These are phyloP conservation scores for Acrobasis repandana DNA, from an alignment of 2,888 invertebrate species.

Conservation along the genomic window DNA sequence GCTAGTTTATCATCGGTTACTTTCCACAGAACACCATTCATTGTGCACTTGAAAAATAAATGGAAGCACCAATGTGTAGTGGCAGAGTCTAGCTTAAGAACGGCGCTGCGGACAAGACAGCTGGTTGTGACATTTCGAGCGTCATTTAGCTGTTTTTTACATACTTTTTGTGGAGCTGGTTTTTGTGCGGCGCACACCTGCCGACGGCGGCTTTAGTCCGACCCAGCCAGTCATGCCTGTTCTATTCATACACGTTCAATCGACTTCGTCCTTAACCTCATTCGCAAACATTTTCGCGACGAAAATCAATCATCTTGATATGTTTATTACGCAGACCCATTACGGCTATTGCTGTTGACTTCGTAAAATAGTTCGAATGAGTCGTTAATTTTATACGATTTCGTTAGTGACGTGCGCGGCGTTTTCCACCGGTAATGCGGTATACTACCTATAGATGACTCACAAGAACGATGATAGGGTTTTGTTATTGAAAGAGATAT, in stretches of 20 bases:
- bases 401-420: background rate
- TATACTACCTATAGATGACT: conserved; percentile 32
- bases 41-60: background rate
- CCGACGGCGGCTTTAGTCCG: conserved; percentile 44
- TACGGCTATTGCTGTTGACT: conserved; percentile 18
- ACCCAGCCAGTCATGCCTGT: conserved; percentile 46
- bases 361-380: conserved; percentile 18
- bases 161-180: conserved; percentile 28
- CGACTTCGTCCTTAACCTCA: conserved; percentile 45
- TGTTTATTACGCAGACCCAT: conserved; percentile 25
- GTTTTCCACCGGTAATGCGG: conserved; percentile 19
- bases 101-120: conserved; percentile 42
- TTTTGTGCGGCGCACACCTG: conserved; percentile 71
- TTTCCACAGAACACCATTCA: background rate
- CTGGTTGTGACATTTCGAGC: conserved; percentile 71
- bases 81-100: background rate
- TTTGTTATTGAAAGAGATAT: conserved; percentile 33
- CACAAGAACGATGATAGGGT: conserved; percentile 22
- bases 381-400: conserved; percentile 24
- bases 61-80: background rate
- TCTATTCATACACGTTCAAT: conserved; percentile 45
- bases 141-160: conserved; percentile 38
- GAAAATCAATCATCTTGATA: conserved; percentile 26
- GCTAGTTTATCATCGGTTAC: background rate
- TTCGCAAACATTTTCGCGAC: conserved; percentile 32